Conservation (phyloP, 2,113 vertebrate species). For the Ochotona princeps region DNA sequence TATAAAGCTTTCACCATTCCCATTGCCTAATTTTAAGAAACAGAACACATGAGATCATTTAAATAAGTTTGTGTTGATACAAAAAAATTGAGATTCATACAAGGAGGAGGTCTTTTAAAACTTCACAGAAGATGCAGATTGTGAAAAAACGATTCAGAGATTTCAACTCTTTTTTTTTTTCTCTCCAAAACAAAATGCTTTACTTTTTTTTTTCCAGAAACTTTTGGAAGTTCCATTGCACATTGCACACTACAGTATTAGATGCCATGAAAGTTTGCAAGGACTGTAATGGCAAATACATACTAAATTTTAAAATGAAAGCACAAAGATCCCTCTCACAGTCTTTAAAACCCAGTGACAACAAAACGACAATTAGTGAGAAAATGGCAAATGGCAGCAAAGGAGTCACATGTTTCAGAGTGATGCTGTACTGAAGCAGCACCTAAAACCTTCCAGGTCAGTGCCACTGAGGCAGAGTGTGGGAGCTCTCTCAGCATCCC, state of each 20-base stretch:
- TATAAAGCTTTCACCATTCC: not conserved
- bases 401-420: not conserved
- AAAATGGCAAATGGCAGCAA: constrained; percentile 15
- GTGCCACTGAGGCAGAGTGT: not conserved
- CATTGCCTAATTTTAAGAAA: not conserved
- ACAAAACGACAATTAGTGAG: not conserved
- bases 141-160: no score
- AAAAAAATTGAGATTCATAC: no score
- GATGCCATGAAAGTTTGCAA: not conserved
- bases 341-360: constrained; percentile 9
- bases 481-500: not conserved
- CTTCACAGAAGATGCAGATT: no score
- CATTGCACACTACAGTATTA: not conserved
- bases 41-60: not conserved
- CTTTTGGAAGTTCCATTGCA: no score
- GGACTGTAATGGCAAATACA: constrained; percentile 53
- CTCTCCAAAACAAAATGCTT: no score
- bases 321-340: not conserved
- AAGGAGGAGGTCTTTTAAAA: no score
- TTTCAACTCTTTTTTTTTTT: no score
- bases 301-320: constrained; percentile 56
- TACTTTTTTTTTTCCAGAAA: no score
- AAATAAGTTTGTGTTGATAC: no score
- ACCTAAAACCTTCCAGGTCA: constrained; percentile 28
- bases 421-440: not conserved